Evolutionary conservation across 2,797 vertebrate species (phyloP), one percentile per base, ranked within the genome.

Genomic region (Rhabdophis nuchalis): DNA sequence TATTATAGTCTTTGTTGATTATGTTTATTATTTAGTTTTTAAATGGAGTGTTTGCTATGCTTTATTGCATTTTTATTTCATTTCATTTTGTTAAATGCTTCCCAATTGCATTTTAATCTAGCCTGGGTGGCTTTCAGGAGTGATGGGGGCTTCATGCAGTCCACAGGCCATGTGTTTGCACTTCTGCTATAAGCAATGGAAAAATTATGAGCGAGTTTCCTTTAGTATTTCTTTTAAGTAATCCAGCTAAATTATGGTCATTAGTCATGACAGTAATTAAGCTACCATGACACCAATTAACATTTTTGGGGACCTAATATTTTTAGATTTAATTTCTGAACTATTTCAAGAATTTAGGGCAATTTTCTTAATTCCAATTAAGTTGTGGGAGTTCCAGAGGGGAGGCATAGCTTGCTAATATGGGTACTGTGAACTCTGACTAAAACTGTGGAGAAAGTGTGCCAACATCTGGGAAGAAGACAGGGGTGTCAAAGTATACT

Each of bases 311-410:
- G 90, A 61, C 50, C 32, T 93, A 56, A 91, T 32, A 90, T 93
- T 93, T 91, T 91, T 88, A 91, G 89, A 85, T 11, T 88, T 82
- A 13, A 60, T 91, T 93, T 61, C 92, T 88, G 64, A 61, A 86
- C 56, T 87, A 41, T 82, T 93, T 85, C 32, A 88, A 53, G 18
- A 85, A 90, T 90, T 90, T 46, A 64, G 86, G 53, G 58, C 92
- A 92, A 87, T 90, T 90, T 57, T 90, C 27, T 4, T 56, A 82
- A 82, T 46, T 82, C 36, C 36, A 82, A 25, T 10, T 82, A 46
- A 46, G 20, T 82, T 46, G 72, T 82, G 72, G 36, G 72, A 46
- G 20, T 82, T 46, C 72, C 36, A 12, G 20, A 46, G 20, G 36
- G 72, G 36, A 46, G 36, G 72, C 72, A 82, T 46, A 46, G 20